A percentile compares a stretch with the other conserved stretches of the same genome.
Evolutionary conservation across 2,888 invertebrate species (phyloP).

Genomic region (Rhogogaster chlorosoma): DNA sequence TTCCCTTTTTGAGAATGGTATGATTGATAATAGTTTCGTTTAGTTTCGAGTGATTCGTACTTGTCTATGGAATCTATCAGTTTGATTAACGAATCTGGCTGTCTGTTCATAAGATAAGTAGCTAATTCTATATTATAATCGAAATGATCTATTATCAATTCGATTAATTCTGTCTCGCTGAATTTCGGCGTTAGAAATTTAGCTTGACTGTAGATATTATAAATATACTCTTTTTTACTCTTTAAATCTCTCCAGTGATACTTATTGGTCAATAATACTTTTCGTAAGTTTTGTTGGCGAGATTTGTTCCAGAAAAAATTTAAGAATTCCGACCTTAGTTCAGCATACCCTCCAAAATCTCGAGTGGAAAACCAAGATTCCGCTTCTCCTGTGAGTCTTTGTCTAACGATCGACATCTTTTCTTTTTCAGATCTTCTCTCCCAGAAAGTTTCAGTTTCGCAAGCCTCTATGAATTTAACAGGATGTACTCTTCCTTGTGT

Average conservation of each 20-base stretch:
- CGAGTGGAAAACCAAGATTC: not conserved
- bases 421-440: not conserved
- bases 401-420: not conserved
- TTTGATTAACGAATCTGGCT: no score
- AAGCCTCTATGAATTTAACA: no score
- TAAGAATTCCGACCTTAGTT: not conserved
- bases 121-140: no score
- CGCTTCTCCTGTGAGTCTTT: not conserved
- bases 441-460: no score
- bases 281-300: not conserved
- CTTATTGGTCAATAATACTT: not conserved
- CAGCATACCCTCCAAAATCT: not conserved
- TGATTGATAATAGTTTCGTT: no score
- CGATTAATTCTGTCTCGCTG: no score
- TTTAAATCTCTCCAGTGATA: not conserved
- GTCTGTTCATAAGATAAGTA: no score
- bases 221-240: not conserved
- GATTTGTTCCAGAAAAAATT: not conserved
- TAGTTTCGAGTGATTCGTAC: no score
- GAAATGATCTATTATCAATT: no score
- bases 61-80: no score
- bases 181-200: not conserved
- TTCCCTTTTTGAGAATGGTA: no score
- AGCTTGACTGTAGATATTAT: not conserved
- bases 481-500: no score